Conservation (phyloP, 1,140 invertebrate species). For the Pseudomyrmex pallidus region DNA sequence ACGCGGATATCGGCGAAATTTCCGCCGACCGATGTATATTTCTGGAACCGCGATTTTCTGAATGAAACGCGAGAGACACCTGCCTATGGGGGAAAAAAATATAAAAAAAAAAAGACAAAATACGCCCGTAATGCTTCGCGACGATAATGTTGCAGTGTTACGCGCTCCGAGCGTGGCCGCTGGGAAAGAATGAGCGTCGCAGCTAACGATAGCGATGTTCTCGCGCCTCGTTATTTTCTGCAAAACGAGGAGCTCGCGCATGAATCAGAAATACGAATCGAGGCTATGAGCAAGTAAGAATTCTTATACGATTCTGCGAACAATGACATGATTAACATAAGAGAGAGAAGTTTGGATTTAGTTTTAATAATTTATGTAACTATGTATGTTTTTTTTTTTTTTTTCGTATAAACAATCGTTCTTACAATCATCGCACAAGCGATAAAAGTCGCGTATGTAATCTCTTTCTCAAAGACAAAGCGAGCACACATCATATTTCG, state of each 20-base stretch:
- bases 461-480: too few relatives aligned
- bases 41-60: slow-evolving; percentile 11
- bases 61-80: slow-evolving; percentile 44
- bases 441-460: too few relatives aligned
- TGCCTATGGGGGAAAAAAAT: too few relatives aligned
- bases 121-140: slow-evolving; percentile 36
- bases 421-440: background rate
- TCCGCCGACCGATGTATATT: slow-evolving; percentile 25
- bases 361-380: slow-evolving; percentile 17
- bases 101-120: slow-evolving; percentile 14
- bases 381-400: background rate
- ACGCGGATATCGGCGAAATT: slow-evolving; percentile 19
- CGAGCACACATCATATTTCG: background rate
- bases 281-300: slow-evolving; percentile 24
- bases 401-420: background rate
- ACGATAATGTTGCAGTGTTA: slow-evolving; percentile 32
- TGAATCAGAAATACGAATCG: slow-evolving; percentile 65
- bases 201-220: slow-evolving; percentile 62
- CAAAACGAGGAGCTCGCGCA: slow-evolving; percentile 57
- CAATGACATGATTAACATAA: slow-evolving; percentile 38
- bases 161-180: slow-evolving; percentile 5
- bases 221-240: slow-evolving; percentile 58
- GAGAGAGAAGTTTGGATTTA: background rate
- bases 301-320: slow-evolving; percentile 27
- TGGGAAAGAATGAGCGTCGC: slow-evolving; percentile 47